These are phyloP conservation scores for Drosophila orena DNA, from an alignment of 1,140 invertebrate species.

Conservation along the genomic window DNA sequence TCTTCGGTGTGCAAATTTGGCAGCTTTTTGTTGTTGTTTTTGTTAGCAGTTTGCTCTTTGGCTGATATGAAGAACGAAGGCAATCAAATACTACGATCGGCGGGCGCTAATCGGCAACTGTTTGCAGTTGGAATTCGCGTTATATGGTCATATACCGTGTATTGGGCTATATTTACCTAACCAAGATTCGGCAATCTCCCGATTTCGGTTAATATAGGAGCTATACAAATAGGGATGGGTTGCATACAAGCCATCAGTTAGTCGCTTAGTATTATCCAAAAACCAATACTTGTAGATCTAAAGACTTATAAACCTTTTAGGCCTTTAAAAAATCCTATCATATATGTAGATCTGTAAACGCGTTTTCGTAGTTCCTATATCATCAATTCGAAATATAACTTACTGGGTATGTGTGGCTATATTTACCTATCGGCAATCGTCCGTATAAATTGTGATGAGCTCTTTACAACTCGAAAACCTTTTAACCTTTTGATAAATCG, in stretches of 20 bases:
- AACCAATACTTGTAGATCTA: too few relatives aligned
- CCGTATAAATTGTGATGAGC: constrained; percentile 31
- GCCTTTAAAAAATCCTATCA: too few relatives aligned
- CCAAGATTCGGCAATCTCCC: too few relatives aligned
- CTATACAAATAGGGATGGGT: too few relatives aligned
- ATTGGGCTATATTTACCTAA: background rate
- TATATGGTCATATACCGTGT: constrained; percentile 14
- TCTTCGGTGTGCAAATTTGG: constrained; percentile 22
- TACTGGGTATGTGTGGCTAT: background rate
- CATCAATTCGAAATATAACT: too few relatives aligned
- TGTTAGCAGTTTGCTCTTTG: constrained; percentile 19
- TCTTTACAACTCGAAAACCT: background rate
- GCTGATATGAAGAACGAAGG: constrained; percentile 57
- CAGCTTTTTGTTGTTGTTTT: background rate
- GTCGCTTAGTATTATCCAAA: too few relatives aligned
- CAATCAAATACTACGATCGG: constrained; percentile 68
- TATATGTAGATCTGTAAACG: too few relatives aligned
- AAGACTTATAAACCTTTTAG: too few relatives aligned
- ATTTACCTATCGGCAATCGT: constrained; percentile 14
- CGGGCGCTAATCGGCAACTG: constrained; percentile 64
- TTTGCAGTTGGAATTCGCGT: constrained; percentile 72
- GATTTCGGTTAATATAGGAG: too few relatives aligned
- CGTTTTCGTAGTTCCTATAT: too few relatives aligned
- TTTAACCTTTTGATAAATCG: constrained; percentile 10
- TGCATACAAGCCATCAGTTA: too few relatives aligned